These are phyloP conservation scores for Glossosoma conforme DNA, from an alignment of 1,140 invertebrate genomes.

Conservation along the genomic window DNA sequence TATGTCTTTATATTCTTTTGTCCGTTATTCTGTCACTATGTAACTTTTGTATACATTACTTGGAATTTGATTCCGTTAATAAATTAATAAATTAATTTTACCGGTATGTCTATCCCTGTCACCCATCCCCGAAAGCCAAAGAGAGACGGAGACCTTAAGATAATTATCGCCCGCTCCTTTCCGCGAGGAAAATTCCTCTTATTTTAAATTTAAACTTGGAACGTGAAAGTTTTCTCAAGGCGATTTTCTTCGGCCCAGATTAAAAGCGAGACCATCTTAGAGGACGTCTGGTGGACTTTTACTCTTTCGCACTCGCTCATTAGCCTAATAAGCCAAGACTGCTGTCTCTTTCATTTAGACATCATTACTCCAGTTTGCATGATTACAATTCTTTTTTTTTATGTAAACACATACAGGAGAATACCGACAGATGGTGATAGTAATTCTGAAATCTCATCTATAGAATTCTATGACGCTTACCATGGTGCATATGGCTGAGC, in stretches of 20 bases:
- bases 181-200: constrained; percentile 17
- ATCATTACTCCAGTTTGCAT: not conserved
- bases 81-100: no score
- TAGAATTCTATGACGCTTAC: no score
- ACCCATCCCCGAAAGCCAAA: not conserved
- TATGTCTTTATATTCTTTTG: no score
- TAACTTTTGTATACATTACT: no score
- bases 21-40: no score
- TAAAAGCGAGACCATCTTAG: constrained; percentile 9
- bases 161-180: constrained; percentile 25
- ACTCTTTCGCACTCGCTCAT: constrained; percentile 26
- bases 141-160: constrained; percentile 14
- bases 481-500: no score
- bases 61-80: no score
- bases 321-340: constrained; percentile 2
- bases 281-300: constrained; percentile 12
- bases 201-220: constrained; percentile 30
- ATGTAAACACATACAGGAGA: no score
- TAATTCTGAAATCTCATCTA: no score
- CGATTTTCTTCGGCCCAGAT: constrained; percentile 23
- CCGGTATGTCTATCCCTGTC: constrained; percentile 4
- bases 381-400: no score
- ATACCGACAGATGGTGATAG: no score
- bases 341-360: constrained; percentile 9
- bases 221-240: constrained; percentile 24